Percentiles rank a stretch among this genome's conserved stretches.
Conservation (phyloP, 2,113 vertebrate genomes). For the Seriola rivoliana region DNA sequence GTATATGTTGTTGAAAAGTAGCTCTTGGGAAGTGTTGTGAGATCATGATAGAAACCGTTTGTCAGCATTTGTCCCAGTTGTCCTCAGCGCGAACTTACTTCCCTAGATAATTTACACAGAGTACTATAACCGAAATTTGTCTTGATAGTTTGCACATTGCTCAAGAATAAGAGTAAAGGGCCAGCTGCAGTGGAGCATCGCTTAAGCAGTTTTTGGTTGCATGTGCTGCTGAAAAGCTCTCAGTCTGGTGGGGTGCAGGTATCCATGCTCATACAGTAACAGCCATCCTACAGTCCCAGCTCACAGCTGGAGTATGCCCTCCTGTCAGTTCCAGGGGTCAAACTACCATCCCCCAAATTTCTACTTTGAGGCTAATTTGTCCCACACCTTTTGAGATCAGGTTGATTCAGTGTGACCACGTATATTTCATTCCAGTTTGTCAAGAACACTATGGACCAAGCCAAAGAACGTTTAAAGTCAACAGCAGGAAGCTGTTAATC, state of each 20-base stretch:
- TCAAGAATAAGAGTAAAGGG: neutral
- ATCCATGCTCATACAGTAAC: neutral
- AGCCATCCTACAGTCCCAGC: neutral
- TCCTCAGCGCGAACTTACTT: neutral
- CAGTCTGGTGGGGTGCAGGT: neutral
- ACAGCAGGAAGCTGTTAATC: neutral
- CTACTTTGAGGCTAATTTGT: neutral
- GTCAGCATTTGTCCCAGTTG: neutral
- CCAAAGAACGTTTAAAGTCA: neutral
- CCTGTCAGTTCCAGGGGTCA: neutral
- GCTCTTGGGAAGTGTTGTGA: neutral
- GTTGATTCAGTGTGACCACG: neutral
- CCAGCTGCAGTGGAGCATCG: constrained; percentile 7
- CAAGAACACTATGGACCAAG: neutral
- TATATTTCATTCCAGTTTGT: neutral
- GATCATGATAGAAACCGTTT: neutral
- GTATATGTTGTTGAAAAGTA: neutral
- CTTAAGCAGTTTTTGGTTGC: neutral
- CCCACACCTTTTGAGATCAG: neutral
- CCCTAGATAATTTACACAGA: neutral
- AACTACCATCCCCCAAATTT: neutral
- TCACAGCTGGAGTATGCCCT: neutral
- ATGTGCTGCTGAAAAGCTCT: constrained; percentile 6
- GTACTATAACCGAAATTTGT: neutral
- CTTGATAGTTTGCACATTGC: constrained; percentile 19